Evolutionary conservation across 92 coral and sea anemone genomes (phyloP), one percentile per base, ranked within the genome.

Genomic region (Paramuricea clavata): DNA sequence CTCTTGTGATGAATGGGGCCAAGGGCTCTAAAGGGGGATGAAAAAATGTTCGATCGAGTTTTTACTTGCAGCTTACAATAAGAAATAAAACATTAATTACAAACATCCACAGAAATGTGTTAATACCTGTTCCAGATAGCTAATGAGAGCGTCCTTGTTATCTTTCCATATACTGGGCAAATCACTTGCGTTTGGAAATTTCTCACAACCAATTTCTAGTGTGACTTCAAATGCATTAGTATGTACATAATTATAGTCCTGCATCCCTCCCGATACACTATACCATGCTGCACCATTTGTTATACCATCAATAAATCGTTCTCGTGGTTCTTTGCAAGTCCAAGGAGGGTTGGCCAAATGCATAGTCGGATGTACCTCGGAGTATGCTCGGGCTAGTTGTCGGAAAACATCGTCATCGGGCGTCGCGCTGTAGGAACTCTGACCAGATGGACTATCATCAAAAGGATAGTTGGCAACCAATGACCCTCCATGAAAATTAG

Each of bases 331-430:
- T 10, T 82, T 87, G 61, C 99, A 96, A 56, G 93, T 96, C 99
- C 99, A 96, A 4, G 98, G 98, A 8, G 99, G 89, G 73, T 96
- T 96, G 3, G 99, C 98, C 64, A 96, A 89, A 60, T 96, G 99
- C 99, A 96, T 96, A 72, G 95, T 90, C 88, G 99, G 99, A 61
- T 44, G 89, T 62, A 57, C 35, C 65, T 78, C 97, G 21, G 97
- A 92, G 78, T 93, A 95, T 26, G 98, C 85, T 57, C 98, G 85
- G 16, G 98, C 98, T 19, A 95, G 80, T 54, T 95, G 97, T 30
- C 98, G 92, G 77, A 95, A 95, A 3, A 95, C 95, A 74, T 97
- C 99, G 87, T 97, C 99, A 86, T 97, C 99, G 11, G 99, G 99
- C 16, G 99, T 94, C 59, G 99, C 99, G 41, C 99, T 97, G 92